phyloP scores from a whole-genome alignment of 2,113 vertebrate genomes.

The Vanacampus margaritifer region DNA sequence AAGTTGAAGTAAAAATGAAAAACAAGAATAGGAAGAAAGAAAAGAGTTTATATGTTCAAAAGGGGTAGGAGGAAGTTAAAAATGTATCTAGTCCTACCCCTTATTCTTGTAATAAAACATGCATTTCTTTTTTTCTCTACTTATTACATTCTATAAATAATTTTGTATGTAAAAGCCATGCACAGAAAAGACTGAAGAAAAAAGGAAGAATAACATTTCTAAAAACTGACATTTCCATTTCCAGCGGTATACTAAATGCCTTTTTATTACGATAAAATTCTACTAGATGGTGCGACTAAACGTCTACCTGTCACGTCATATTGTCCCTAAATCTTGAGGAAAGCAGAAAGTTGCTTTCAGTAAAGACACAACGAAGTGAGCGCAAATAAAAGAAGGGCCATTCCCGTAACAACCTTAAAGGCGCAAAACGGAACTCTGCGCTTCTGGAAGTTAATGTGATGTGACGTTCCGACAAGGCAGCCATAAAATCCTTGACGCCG shows the following conservation, averaged over 20 bases:
- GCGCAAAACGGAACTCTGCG: conserved; percentile 31
- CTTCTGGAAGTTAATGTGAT: conserved; percentile 50
- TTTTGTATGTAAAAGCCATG: neutral
- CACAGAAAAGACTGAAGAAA: too few relatives aligned
- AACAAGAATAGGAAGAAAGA: too few relatives aligned
- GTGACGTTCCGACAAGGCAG: conserved; percentile 52
- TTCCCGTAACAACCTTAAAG: conserved; percentile 15
- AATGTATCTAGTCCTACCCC: too few relatives aligned
- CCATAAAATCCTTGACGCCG: conserved; percentile 36
- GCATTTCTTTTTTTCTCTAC: too few relatives aligned
- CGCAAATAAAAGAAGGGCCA: conserved; percentile 2
- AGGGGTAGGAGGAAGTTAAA: too few relatives aligned
- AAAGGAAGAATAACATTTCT: neutral
- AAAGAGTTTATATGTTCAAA: too few relatives aligned
- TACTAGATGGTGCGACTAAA: neutral
- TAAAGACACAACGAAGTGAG: conserved; percentile 12
- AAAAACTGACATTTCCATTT: too few relatives aligned
- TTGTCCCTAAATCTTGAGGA: conserved; percentile 19
- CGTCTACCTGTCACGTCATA: conserved; percentile 15
- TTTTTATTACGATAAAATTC: neutral
- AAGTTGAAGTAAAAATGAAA: too few relatives aligned
- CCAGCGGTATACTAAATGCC: neutral
- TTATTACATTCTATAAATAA: too few relatives aligned
- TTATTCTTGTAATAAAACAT: too few relatives aligned
- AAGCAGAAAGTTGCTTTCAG: neutral